phyloP scores from a whole-genome alignment of 2,797 vertebrate species.

The Chrysolophus pictus region DNA sequence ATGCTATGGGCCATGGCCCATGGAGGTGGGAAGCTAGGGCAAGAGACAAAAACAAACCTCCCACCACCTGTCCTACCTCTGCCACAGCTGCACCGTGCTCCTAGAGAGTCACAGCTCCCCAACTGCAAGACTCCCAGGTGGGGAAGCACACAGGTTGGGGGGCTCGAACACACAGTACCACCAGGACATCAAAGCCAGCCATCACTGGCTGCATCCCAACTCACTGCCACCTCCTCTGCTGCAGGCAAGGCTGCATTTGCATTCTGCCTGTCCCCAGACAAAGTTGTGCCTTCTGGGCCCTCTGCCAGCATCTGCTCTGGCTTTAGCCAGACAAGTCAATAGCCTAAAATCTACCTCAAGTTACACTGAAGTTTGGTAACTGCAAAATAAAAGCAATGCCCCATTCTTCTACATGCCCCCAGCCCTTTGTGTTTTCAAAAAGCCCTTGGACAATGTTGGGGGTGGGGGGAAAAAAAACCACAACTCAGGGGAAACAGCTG shows the following conservation, averaged over 20 bases:
- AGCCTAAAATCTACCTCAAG: background rate
- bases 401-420: constrained; percentile 65
- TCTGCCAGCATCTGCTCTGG: constrained; percentile 19
- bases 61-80: background rate
- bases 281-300: background rate
- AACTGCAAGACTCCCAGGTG: background rate
- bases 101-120: background rate
- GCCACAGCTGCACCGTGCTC: background rate
- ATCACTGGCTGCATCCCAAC: background rate
- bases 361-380: constrained; percentile 11
- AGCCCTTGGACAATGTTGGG: constrained; percentile 84
- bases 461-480: background rate
- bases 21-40: background rate
- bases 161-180: background rate
- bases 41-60: background rate
- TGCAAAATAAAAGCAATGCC: background rate
- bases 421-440: constrained; percentile 85
- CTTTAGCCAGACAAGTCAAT: constrained; percentile 3
- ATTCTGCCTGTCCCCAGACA: constrained; percentile 11
- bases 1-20: background rate
- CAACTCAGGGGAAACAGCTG: constrained; percentile 87
- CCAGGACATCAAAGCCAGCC: background rate
- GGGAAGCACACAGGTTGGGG: background rate
- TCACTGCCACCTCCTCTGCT: background rate
- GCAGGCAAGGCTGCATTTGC: background rate